Evolutionary conservation across 2,797 vertebrate genomes (phyloP).

Genomic region (Pseudomugil tenellus): DNA sequence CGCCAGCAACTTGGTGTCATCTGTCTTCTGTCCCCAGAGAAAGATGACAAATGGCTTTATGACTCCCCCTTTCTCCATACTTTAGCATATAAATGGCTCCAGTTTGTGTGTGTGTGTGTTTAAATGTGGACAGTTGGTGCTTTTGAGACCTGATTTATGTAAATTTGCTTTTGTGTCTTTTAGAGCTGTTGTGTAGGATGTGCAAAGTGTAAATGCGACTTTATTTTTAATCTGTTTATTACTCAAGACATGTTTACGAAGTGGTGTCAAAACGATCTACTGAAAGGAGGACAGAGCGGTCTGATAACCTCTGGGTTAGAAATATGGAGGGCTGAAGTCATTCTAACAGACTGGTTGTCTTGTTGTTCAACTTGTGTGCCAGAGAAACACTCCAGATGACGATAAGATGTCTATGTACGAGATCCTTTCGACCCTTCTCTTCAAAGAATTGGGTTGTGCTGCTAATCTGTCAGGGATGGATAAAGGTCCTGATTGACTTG

Average conservation of each 20-base stretch:
- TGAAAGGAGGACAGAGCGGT: accelerated
- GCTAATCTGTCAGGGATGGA: constrained; percentile 15
- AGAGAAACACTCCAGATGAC: constrained; percentile 24
- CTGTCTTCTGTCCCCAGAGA: constrained; percentile 64
- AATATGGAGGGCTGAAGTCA: constrained; percentile 4
- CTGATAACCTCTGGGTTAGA: background rate
- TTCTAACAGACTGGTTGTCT: constrained; percentile 15
- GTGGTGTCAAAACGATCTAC: background rate
- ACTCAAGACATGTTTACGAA: background rate
- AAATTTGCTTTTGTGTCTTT: background rate
- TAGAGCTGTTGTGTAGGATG: background rate
- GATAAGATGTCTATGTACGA: constrained; percentile 14
- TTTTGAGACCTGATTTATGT: background rate
- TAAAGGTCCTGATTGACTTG: constrained; percentile 13
- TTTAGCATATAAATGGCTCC: constrained; percentile 13
- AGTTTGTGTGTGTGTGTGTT: constrained; percentile 16
- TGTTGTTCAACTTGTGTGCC: background rate
- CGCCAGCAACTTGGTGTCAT: constrained; percentile 55
- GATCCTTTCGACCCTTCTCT: constrained; percentile 37
- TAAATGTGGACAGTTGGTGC: background rate
- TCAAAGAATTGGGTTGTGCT: constrained; percentile 5
- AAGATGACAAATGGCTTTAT: constrained; percentile 54
- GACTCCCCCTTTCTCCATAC: constrained; percentile 14
- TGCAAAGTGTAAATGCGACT: background rate
- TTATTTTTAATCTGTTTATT: constrained; percentile 2